Evolutionary conservation across 2,113 vertebrate species (phyloP).

Genomic region (Chloropsis cyanopogon): DNA sequence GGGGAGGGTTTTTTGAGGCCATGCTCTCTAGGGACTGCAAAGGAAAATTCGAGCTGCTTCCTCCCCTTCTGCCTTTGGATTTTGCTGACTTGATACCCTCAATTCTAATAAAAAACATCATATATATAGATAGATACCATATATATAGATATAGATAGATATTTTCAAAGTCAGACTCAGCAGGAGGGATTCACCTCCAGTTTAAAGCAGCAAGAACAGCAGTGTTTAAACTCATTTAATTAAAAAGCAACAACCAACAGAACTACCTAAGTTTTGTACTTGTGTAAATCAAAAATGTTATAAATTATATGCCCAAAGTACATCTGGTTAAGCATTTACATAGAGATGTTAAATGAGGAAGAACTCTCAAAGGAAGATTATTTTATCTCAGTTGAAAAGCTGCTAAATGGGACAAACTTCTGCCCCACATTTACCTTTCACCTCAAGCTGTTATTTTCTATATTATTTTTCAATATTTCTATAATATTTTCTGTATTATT

Average conservation of each 20-base stretch:
- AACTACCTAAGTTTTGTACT: neutral
- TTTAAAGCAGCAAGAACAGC: neutral
- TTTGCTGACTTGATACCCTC: slow-evolving; percentile 15
- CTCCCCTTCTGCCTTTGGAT: neutral
- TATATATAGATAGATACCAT: neutral
- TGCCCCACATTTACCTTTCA: neutral
- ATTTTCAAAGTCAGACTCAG: neutral
- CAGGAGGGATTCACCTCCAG: neutral
- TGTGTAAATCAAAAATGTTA: neutral
- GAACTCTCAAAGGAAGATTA: neutral
- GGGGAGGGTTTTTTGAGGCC: slow-evolving; percentile 17
- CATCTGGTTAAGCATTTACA: neutral
- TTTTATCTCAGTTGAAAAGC: neutral
- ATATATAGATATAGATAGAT: neutral
- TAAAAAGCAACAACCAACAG: neutral
- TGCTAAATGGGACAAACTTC: neutral
- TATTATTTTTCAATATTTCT: no score
- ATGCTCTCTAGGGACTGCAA: neutral
- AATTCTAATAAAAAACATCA: neutral
- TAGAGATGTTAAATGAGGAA: neutral
- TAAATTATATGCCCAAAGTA: neutral
- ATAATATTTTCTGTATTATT: no score
- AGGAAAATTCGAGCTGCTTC: neutral
- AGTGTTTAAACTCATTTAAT: neutral
- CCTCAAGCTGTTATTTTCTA: neutral